Base-by-base conservation (phyloP, 2,113 vertebrate species). In the Caloenas nicobarica region DNA sequence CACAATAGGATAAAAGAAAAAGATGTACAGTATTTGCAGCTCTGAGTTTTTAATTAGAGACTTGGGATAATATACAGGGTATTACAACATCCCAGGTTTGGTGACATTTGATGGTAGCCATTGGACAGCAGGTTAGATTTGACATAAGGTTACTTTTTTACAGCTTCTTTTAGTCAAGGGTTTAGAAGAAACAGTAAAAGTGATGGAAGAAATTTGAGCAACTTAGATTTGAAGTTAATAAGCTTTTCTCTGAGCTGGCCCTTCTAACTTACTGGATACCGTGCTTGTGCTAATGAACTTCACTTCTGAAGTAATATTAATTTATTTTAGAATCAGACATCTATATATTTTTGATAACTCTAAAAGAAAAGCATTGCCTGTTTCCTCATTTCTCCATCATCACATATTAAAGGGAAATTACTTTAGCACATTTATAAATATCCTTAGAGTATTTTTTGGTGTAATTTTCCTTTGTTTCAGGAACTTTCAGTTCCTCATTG, bases 31-130 rank as follows among this genome's bases (percentile, higher is more conserved):
- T n/a, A 9, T 56, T 74, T 86, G 34, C n/a, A 84, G 33, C 29
- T 91, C n/a, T 1, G 3, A 56, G 31, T 36, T 80, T 69, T 81
- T 58, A 1, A n/a, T 53, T 46, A 46, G 40, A 89, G 60, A 50
- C 33, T 28, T 80, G 48, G 24, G 11, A 8, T 84, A 19, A 26
- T 42, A 19, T 9, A 15, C 7, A 36, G 23, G 15, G 6, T 80
- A 3, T 66, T 54, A 17, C 4, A 70, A 0, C 33, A 42, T 61
- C 34, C 31, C 33, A 15, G 29, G 4, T 5, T 68, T 44, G 34
- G 8, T 61, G 24, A 25, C 1, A 0, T 13, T 1, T n/a, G 44
- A 12, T 48, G 22, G 6, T 50, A 42, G 42, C 11, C 28, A 21
- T 33, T 65, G 34, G 31, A 16, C 22, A 38, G 8, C 68, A 34